A percentile compares a stretch with the other conserved stretches of the same genome.
These are phyloP conservation scores for Brachyistius frenatus DNA, from an alignment of 2,113 vertebrate genomes.

Conservation along the genomic window DNA sequence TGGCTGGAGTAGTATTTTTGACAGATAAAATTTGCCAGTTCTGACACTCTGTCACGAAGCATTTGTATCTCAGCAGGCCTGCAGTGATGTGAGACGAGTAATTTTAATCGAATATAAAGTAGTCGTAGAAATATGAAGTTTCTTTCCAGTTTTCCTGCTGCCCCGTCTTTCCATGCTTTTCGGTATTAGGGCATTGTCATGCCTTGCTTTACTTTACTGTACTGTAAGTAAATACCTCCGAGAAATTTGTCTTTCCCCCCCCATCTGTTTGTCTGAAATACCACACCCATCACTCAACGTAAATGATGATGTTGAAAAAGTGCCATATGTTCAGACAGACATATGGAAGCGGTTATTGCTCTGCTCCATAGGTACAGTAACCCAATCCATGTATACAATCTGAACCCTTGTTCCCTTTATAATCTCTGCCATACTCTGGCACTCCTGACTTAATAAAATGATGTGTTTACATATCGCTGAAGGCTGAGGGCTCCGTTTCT, in stretches of 20 bases:
- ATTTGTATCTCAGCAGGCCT: slow-evolving; percentile 21
- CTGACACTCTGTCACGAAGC: slow-evolving; percentile 11
- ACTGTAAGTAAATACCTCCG: slow-evolving; percentile 78
- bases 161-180: neutral
- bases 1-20: slow-evolving; percentile 15
- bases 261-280: slow-evolving; percentile 69
- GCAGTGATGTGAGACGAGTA: slow-evolving; percentile 9
- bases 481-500: slow-evolving; percentile 62
- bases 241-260: slow-evolving; percentile 59
- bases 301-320: slow-evolving; percentile 72
- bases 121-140: slow-evolving; percentile 2
- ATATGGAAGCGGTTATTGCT: slow-evolving; percentile 80
- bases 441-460: slow-evolving; percentile 67
- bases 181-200: slow-evolving; percentile 46
- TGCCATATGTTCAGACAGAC: slow-evolving; percentile 55
- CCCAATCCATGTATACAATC: slow-evolving; percentile 74
- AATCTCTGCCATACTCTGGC: slow-evolving; percentile 71
- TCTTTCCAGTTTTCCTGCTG: slow-evolving; percentile 32
- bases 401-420: slow-evolving; percentile 65
- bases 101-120: neutral
- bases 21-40: slow-evolving; percentile 24
- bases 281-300: slow-evolving; percentile 65
- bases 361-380: slow-evolving; percentile 76
- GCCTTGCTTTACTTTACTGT: slow-evolving; percentile 40
- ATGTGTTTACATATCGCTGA: slow-evolving; percentile 78